Conservation (phyloP, 2,888 invertebrate genomes). For the Eupsilia transversa region DNA sequence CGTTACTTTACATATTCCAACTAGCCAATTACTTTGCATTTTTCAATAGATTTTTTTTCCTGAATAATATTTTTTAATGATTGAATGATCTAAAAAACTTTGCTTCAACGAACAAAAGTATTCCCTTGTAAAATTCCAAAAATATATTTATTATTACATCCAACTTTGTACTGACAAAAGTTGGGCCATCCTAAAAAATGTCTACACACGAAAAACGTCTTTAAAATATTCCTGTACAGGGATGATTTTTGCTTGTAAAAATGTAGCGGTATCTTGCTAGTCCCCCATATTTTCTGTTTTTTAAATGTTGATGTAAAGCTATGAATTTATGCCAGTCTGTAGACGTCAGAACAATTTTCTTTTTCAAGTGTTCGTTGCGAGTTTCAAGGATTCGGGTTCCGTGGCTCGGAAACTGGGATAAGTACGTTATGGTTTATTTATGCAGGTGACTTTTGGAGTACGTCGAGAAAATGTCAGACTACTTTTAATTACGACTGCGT, state of each 20-base stretch:
- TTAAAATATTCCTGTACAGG: conserved; percentile 16
- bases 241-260: conserved; percentile 42
- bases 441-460: conserved; percentile 39
- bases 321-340: conserved; percentile 81
- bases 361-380: conserved; percentile 75
- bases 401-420: conserved; percentile 34
- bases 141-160: conserved; percentile 65
- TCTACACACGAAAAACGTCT: conserved; percentile 27
- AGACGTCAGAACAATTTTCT: conserved; percentile 81
- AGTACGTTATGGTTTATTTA: conserved; percentile 41
- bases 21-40: not conserved
- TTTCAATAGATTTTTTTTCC: not conserved
- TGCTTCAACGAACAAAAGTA: conserved; percentile 39
- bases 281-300: conserved; percentile 73
- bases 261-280: conserved; percentile 35
- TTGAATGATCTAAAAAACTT: conserved; percentile 55
- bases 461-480: conserved; percentile 14
- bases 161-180: conserved; percentile 61
- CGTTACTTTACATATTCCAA: conserved; percentile 3
- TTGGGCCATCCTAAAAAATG: conserved; percentile 26
- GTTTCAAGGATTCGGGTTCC: conserved; percentile 71
- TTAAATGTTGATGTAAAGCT: conserved; percentile 85
- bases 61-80: conserved; percentile 35
- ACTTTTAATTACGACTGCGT: conserved; percentile 40
- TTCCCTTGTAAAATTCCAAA: conserved; percentile 60